Evolutionary conservation across 2,888 invertebrate species (phyloP).

Genomic region (Diarsia dahlii): DNA sequence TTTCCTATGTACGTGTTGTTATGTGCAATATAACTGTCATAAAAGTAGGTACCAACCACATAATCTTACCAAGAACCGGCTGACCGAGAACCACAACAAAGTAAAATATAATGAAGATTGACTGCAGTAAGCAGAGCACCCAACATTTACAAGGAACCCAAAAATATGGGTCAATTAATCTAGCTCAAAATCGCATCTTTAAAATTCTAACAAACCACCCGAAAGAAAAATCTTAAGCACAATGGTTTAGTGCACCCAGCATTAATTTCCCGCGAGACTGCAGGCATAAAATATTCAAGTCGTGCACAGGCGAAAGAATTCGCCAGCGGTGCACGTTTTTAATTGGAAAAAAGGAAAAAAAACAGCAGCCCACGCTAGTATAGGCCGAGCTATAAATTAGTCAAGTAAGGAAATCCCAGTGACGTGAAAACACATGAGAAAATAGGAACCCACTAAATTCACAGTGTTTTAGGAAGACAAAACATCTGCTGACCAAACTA

Average conservation of each 20-base stretch:
- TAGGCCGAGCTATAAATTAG: constrained; percentile 65
- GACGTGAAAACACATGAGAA: constrained; percentile 22
- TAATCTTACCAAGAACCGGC: background rate
- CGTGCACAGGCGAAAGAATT: constrained; percentile 77
- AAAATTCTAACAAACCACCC: constrained; percentile 72
- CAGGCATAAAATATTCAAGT: constrained; percentile 83
- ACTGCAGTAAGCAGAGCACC: background rate
- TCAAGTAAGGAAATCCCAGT: constrained; percentile 21
- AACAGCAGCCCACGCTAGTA: constrained; percentile 56
- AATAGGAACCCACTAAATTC: constrained; percentile 14
- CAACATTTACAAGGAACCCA: constrained; percentile 1
- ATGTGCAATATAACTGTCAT: background rate
- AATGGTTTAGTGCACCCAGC: constrained; percentile 79
- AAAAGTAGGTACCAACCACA: background rate
- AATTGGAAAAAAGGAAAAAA: constrained; percentile 76
- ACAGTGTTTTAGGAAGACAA: background rate
- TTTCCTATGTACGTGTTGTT: constrained; percentile 20
- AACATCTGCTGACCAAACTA: background rate
- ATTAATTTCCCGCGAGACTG: constrained; percentile 83
- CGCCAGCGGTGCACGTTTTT: constrained; percentile 76
- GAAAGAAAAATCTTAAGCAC: constrained; percentile 77
- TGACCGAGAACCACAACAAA: background rate
- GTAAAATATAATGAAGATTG: constrained; percentile 15
- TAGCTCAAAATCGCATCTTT: constrained; percentile 63
- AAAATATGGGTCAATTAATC: constrained; percentile 51